These are phyloP conservation scores for Cyaniris semiargus DNA, from an alignment of 2,888 invertebrate genomes.

Conservation along the genomic window DNA sequence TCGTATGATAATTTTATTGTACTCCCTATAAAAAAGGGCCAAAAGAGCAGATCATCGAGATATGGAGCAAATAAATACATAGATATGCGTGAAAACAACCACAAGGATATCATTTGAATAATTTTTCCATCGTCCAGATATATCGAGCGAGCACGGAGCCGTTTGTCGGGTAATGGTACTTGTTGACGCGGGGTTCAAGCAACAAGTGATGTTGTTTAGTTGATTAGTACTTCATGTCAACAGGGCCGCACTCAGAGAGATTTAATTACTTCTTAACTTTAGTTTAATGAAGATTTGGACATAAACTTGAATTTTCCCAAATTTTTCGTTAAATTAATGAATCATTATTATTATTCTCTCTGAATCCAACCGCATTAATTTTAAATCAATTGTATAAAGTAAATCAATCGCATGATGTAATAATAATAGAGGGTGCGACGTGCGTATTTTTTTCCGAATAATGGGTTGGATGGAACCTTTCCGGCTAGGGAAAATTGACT, in stretches of 20 bases:
- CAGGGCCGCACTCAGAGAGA: not conserved
- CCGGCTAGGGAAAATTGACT: too few relatives aligned
- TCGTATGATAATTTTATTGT: conserved; percentile 71
- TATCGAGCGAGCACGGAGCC: conserved; percentile 43
- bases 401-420: too few relatives aligned
- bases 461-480: too few relatives aligned
- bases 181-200: conserved; percentile 40
- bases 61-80: conserved; percentile 50
- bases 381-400: too few relatives aligned
- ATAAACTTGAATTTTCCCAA: too few relatives aligned
- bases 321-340: too few relatives aligned
- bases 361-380: too few relatives aligned
- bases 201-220: not conserved
- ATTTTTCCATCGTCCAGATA: conserved; percentile 57
- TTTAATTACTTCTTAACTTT: not conserved
- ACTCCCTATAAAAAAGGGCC: conserved; percentile 63
- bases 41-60: conserved; percentile 65
- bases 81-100: conserved; percentile 54
- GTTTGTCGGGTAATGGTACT: conserved; percentile 40
- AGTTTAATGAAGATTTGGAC: too few relatives aligned
- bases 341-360: too few relatives aligned
- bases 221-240: not conserved
- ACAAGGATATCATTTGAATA: conserved; percentile 64
- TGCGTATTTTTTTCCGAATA: too few relatives aligned
- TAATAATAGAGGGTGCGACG: too few relatives aligned